Evolutionary conservation across 2,797 vertebrate genomes (phyloP).

Genomic region (Hypotaenidia okinawae): DNA sequence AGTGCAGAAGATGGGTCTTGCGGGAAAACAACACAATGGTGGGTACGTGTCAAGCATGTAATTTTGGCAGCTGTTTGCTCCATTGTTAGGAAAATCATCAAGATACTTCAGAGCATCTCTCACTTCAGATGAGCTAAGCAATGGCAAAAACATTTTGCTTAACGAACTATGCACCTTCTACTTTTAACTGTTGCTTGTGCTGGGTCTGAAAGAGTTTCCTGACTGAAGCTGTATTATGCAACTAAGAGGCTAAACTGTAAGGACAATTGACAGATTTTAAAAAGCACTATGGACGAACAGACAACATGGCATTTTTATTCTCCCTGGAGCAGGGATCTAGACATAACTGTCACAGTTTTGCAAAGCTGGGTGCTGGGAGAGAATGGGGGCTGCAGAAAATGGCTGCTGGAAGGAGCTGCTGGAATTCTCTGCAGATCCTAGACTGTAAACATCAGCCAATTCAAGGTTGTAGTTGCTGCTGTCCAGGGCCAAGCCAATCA

Average conservation of each 20-base stretch:
- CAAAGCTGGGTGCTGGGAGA: no score
- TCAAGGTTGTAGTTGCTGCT: no score
- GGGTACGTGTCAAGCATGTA: neutral
- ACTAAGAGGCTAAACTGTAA: neutral
- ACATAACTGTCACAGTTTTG: neutral
- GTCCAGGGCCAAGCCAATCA: no score
- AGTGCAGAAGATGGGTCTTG: accelerated
- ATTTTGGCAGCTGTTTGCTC: neutral
- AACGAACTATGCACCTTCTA: neutral
- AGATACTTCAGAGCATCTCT: neutral
- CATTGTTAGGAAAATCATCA: neutral
- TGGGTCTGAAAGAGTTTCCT: neutral
- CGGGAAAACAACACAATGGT: neutral
- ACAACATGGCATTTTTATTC: neutral
- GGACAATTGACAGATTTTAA: neutral
- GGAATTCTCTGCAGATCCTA: no score
- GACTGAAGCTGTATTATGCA: neutral
- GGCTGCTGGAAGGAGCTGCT: no score
- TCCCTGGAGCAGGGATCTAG: neutral
- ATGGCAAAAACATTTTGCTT: neutral
- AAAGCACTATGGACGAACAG: neutral
- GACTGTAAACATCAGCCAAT: no score
- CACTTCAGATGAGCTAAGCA: neutral
- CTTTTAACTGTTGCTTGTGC: neutral
- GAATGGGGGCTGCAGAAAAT: no score